phyloP scores from a whole-genome alignment of 2,797 vertebrate genomes.

The Petrocephalus schoutedeni region DNA sequence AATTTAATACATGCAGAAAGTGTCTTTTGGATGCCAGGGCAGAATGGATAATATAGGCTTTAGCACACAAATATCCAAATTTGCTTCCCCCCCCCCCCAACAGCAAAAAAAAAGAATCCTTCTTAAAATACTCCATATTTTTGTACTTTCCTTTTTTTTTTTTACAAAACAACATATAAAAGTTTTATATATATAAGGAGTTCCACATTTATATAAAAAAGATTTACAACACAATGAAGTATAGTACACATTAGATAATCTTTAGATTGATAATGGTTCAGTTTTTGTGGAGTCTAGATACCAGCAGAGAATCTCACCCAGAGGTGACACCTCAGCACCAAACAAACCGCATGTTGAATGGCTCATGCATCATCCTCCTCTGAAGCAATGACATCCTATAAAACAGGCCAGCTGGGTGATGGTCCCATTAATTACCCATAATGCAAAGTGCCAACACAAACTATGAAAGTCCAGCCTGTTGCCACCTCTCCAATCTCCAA shows the following conservation, averaged over 20 bases:
- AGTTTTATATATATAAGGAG: conserved; percentile 52
- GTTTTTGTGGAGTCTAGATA: conserved; percentile 23
- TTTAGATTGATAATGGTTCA: conserved; percentile 1
- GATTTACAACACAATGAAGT: conserved; percentile 61
- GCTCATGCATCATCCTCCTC: not conserved
- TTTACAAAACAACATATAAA: conserved; percentile 66
- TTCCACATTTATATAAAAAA: conserved; percentile 57
- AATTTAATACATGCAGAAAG: conserved; percentile 51
- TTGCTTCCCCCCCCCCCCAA: not conserved
- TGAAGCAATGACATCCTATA: not conserved
- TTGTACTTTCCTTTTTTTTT: conserved; percentile 41
- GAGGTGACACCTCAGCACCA: not conserved
- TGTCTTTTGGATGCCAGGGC: conserved; percentile 19
- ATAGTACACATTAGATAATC: conserved; percentile 65
- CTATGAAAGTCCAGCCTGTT: not conserved
- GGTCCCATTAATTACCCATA: not conserved
- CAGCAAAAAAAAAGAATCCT: conserved; percentile 37
- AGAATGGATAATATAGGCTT: conserved; percentile 27
- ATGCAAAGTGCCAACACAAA: conserved; percentile 20
- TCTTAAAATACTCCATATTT: conserved; percentile 33
- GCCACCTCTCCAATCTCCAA: not conserved
- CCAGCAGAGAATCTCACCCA: conserved; percentile 37
- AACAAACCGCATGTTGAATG: not conserved
- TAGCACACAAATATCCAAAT: conserved; percentile 28
- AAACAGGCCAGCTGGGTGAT: not conserved